Percentiles rank a stretch among this genome's conserved stretches.
These are phyloP conservation scores for Alviniconcha strummeri DNA, from an alignment of 2,888 invertebrate species.

Conservation along the genomic window DNA sequence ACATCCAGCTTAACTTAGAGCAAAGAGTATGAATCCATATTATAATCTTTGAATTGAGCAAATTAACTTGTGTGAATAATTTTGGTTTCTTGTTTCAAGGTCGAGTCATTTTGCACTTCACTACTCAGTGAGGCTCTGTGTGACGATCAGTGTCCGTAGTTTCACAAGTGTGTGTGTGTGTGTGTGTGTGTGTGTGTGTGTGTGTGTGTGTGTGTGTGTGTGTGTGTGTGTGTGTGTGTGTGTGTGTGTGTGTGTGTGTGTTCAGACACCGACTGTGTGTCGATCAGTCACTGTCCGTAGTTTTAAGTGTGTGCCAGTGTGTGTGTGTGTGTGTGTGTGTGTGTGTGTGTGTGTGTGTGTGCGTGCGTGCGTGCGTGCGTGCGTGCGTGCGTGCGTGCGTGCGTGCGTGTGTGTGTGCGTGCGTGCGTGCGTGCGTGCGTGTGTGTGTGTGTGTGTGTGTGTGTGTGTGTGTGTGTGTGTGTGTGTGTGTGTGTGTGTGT, in stretches of 20 bases:
- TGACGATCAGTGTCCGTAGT: neutral
- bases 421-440: too few relatives aligned
- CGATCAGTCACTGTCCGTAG: neutral
- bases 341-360: neutral
- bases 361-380: too few relatives aligned
- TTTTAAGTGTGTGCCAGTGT: neutral
- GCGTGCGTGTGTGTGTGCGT: too few relatives aligned
- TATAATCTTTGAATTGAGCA: too few relatives aligned
- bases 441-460: too few relatives aligned
- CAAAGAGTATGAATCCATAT: too few relatives aligned
- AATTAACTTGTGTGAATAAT: too few relatives aligned
- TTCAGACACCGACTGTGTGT: neutral
- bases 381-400: too few relatives aligned
- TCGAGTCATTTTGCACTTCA: too few relatives aligned
- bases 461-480: neutral
- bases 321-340: neutral
- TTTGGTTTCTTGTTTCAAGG: too few relatives aligned
- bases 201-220: constrained; percentile 5
- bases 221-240: neutral
- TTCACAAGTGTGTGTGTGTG: neutral
- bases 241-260: too few relatives aligned
- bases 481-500: neutral
- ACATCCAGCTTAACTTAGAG: too few relatives aligned
- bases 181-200: neutral
- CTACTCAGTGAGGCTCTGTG: neutral